A percentile compares a stretch with the other conserved stretches of the same genome.
Evolutionary conservation across 2,797 vertebrate species (phyloP).

Genomic region (Chrosomus eos): DNA sequence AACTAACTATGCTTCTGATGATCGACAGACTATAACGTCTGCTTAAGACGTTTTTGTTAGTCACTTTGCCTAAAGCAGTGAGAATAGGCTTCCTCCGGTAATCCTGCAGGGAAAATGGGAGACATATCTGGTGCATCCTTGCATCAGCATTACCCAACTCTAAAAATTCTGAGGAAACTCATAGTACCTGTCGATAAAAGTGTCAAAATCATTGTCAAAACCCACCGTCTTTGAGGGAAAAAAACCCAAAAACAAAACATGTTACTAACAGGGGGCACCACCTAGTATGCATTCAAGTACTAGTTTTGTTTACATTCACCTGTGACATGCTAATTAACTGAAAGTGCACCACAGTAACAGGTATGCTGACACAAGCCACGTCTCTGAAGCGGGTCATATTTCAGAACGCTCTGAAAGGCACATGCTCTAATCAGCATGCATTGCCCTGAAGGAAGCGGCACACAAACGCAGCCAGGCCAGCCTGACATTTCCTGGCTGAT

Average conservation of each 20-base stretch:
- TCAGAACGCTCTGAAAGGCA: slow-evolving; percentile 23
- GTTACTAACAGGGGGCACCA: slow-evolving; percentile 50
- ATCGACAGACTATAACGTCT: slow-evolving; percentile 14
- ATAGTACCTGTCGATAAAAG: not conserved
- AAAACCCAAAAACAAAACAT: not conserved
- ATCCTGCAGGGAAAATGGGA: slow-evolving; percentile 21
- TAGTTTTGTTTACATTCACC: slow-evolving; percentile 43
- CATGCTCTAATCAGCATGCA: slow-evolving; percentile 43
- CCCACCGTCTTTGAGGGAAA: not conserved
- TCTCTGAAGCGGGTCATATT: slow-evolving; percentile 9
- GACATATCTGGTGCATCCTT: slow-evolving; percentile 19
- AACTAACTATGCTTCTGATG: slow-evolving; percentile 5
- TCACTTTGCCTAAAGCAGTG: not conserved
- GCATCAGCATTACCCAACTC: slow-evolving; percentile 5
- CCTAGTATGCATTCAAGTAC: slow-evolving; percentile 61
- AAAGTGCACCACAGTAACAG: slow-evolving; percentile 25
- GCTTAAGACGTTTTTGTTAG: slow-evolving; percentile 10
- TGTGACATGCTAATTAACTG: slow-evolving; percentile 49
- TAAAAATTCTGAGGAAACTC: slow-evolving; percentile 9
- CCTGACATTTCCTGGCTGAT: slow-evolving; percentile 52
- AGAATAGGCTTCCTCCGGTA: not conserved
- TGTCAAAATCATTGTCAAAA: not conserved
- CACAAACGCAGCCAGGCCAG: slow-evolving; percentile 25
- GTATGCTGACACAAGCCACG: not conserved
- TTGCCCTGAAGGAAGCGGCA: slow-evolving; percentile 12